These are phyloP conservation scores for Deilephila elpenor DNA, from an alignment of 2,888 invertebrate genomes.

Conservation along the genomic window DNA sequence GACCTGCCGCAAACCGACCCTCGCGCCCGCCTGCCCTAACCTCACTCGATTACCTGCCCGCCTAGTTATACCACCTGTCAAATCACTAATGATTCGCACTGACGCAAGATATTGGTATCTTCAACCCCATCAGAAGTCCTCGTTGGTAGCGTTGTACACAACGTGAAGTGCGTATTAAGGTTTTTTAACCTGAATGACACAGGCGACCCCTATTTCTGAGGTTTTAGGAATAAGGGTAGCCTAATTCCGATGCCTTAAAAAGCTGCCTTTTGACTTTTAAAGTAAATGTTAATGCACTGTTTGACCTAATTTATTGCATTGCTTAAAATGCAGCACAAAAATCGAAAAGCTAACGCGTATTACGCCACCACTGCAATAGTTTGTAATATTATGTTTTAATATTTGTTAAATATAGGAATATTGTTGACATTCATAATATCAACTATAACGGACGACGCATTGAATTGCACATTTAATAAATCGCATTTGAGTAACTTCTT, in stretches of 20 bases:
- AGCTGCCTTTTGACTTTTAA: background rate
- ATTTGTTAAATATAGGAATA: background rate
- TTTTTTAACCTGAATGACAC: background rate
- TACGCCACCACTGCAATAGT: constrained; percentile 7
- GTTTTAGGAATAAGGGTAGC: constrained; percentile 13
- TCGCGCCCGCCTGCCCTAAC: constrained; percentile 67
- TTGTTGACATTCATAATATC: background rate
- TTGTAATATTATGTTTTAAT: background rate
- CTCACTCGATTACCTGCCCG: constrained; percentile 69
- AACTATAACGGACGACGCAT: background rate
- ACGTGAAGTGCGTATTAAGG: constrained; percentile 10
- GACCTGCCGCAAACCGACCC: constrained; percentile 73
- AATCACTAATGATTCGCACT: constrained; percentile 40
- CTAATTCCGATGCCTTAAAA: constrained; percentile 22
- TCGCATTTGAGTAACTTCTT: no score
- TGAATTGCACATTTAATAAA: no score
- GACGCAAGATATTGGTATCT: constrained; percentile 18
- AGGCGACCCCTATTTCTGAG: constrained; percentile 14
- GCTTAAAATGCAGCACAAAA: constrained; percentile 1
- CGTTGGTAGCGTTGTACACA: background rate
- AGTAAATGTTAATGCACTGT: constrained; percentile 1
- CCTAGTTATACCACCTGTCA: constrained; percentile 63
- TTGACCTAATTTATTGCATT: background rate
- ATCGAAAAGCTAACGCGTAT: background rate
- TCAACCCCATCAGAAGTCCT: background rate